Evolutionary conservation across 2,888 invertebrate genomes (phyloP), one percentile per base, ranked within the genome.

Genomic region (Podabrus alpinus): DNA sequence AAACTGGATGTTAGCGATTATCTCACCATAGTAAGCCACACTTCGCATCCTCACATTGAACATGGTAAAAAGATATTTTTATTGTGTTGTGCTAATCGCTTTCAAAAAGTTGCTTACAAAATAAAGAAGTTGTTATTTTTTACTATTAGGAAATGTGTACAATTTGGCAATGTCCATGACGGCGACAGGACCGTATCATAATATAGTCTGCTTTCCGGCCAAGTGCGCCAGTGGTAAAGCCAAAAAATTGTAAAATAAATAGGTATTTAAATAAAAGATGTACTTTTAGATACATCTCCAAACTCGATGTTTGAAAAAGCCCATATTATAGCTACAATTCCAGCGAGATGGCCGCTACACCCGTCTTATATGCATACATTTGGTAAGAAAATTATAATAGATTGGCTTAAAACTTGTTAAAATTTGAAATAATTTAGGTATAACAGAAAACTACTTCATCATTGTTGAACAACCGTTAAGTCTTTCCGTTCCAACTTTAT

Each of bases 281-380:
- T 4, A n/a, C 45, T 45, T 45, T 1, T 45, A 45, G 45, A 45
- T 5, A n/a, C 45, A n/a, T 7, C n/a, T n/a, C n/a, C 45, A 45
- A 45, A 45, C 45, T 45, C n/a, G n/a, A 89, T 88, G 92, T 94
- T 95, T 82, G 91, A 92, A 78, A 88, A 91, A 79, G 94, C 94
- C 0, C 89, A 90, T 78, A 89, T 95, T 21, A 92, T 94, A 2
- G 94, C 92, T 3, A 89, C 90, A 2, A 86, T 95, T 78, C 93
- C 93, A 10, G 92, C 94, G 3, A 90, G 95, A 74, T 95, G 95
- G 95, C 89, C 92, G 29, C 87, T 96, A 60, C 92, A 95, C 87
- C 95, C 96, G 0, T 92, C 94, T 0, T 98, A 98, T 84, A 97
- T 96, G 95, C 98, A 98, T 84, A 95, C 96, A 1, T 98, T 97